Conservation (phyloP, 2,888 invertebrate genomes). For the Cotesia congregata region DNA sequence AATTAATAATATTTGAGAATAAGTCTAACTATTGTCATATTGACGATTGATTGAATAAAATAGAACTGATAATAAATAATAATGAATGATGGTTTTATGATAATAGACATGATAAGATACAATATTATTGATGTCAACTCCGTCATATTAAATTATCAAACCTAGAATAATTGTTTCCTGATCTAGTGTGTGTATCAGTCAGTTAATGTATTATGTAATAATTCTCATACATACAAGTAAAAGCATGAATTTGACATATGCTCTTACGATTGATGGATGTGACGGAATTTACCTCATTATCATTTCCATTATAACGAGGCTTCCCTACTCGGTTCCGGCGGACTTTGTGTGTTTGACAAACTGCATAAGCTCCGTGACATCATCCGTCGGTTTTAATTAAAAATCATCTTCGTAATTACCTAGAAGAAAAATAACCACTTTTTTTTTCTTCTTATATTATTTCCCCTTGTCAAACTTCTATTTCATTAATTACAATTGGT, state of each 20-base stretch:
- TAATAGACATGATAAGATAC: conserved; percentile 6
- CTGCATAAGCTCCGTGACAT: conserved; percentile 43
- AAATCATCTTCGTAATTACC: conserved; percentile 14
- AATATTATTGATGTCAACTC: not conserved
- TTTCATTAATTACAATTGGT: conserved; percentile 1
- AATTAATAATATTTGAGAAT: no score
- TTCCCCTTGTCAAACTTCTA: not conserved
- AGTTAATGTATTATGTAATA: conserved; percentile 26
- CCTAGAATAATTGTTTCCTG: conserved; percentile 57
- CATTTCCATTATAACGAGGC: conserved; percentile 59
- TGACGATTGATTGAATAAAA: not conserved
- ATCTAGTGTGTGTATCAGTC: conserved; percentile 28
- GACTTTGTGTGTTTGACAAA: conserved; percentile 50
- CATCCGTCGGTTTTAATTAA: conserved; percentile 40
- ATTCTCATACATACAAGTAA: conserved; percentile 3
- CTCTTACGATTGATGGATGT: conserved; percentile 60
- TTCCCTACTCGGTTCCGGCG: conserved; percentile 48
- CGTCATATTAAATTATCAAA: conserved; percentile 50
- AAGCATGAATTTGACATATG: conserved; percentile 36
- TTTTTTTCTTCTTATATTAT: not conserved
- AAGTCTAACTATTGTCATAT: no score
- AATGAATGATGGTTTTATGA: not conserved
- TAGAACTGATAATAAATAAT: not conserved
- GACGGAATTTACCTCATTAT: conserved; percentile 58
- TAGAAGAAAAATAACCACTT: not conserved